phyloP scores from a whole-genome alignment of 1,140 invertebrate species.

The Drosophila pseudoobscura region DNA sequence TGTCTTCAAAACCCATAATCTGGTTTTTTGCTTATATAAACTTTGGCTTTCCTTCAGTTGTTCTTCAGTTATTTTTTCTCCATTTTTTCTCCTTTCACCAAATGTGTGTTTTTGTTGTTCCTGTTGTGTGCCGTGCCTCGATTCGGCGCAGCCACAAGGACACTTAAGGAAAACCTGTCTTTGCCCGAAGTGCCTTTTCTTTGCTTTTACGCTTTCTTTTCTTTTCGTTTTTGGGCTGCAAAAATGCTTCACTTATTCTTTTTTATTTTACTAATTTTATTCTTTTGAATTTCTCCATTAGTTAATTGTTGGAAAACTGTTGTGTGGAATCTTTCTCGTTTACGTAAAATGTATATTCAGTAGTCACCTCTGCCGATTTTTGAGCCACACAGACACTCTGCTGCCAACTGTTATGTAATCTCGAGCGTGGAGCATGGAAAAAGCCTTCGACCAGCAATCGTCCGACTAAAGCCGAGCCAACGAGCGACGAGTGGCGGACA shows the following conservation, averaged over 20 bases:
- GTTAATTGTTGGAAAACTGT: constrained; percentile 30
- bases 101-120: constrained; percentile 4
- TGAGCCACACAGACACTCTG: constrained; percentile 48
- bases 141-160: constrained; percentile 32
- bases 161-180: constrained; percentile 17
- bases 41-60: constrained; percentile 33
- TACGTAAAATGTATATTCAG: constrained; percentile 55
- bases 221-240: not conserved
- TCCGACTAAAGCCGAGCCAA: constrained; percentile 21
- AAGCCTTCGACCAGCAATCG: constrained; percentile 40
- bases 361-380: constrained; percentile 55
- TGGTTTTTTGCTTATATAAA: constrained; percentile 58
- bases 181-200: not conserved
- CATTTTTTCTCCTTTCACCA: constrained; percentile 13
- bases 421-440: constrained; percentile 61
- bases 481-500: constrained; percentile 13
- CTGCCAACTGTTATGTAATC: constrained; percentile 80
- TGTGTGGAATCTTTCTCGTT: constrained; percentile 30
- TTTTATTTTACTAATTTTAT: too few species aligned
- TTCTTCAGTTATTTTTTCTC: constrained; percentile 21
- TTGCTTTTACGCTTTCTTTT: not conserved
- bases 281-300: not conserved
- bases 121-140: constrained; percentile 2
- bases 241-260: not conserved
- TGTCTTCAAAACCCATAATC: not conserved